Conservation (phyloP, 2,797 vertebrate genomes). For the Poeciliopsis presidionis region DNA sequence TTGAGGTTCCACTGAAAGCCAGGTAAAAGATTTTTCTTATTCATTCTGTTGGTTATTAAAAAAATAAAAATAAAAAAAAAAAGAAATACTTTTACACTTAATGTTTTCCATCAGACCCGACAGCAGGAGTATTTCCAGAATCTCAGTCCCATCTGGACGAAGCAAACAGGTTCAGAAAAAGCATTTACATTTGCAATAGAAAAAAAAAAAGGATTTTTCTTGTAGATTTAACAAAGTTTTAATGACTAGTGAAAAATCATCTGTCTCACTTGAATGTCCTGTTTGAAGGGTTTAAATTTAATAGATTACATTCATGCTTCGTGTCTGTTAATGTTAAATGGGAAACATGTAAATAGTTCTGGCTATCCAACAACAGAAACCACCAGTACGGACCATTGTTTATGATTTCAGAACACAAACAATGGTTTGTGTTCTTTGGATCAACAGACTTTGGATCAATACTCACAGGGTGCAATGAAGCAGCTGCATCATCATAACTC, state of each 20-base stretch:
- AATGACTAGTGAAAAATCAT: background rate
- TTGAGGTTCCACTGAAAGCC: background rate
- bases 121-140: background rate
- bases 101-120: background rate
- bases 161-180: background rate
- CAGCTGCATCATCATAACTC: slow-evolving; percentile 75
- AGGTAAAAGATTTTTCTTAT: background rate
- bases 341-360: background rate
- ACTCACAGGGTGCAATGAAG: slow-evolving; percentile 78
- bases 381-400: background rate
- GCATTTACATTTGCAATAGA: background rate
- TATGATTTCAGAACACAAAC: background rate
- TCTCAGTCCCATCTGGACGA: background rate
- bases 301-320: background rate
- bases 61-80: background rate
- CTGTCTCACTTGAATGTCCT: background rate
- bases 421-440: too few relatives aligned
- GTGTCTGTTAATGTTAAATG: background rate
- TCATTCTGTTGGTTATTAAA: background rate
- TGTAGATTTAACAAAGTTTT: background rate
- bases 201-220: background rate
- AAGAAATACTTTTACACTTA: background rate
- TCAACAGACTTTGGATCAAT: background rate
- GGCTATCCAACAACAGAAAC: background rate
- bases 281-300: background rate